Base-by-base conservation (phyloP, 1,140 invertebrate genomes). In the Limonius californicus region DNA sequence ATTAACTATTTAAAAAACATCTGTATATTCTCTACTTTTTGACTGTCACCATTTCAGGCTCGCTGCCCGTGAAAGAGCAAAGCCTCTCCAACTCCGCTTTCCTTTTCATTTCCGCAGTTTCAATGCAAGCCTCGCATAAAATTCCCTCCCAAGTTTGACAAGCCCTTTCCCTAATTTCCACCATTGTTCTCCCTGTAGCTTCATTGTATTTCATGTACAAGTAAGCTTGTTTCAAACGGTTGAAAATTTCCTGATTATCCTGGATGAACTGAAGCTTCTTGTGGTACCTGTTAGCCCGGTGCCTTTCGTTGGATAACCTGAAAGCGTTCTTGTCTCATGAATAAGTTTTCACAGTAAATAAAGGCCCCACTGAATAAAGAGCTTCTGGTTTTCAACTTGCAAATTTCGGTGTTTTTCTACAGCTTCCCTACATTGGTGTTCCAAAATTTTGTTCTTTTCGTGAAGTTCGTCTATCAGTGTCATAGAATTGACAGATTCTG, bases 131-230 rank as follows among this genome's bases (percentile, higher is more conserved):
- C n/a, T 55, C 54, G 43, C 69, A 71, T 8, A 69, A 53, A 54
- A 67, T 61, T 20, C 68, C 69, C 20, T 65, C 54, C 67, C 68
- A 69, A n/a, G 69, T 71, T 58, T 72, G 70, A 16, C 61, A 15
- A 32, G 59, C 56, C 55, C 65, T 69, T 56, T 72, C 69, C 32
- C 61, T 21, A 35, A 72, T 68, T 64, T 70, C 68, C 14, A 67
- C 62, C 65, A 70, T 64, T 62, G 65, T 69, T 50, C 61, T 58
- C n/a, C 62, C 65, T 15, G 65, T 54, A n/a, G 70, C 59, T 64
- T 72, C 67, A 55, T 72, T 72, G 43, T 71, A 71, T 58, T 71
- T 71, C 68, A 70, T 68, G 27, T 65, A 65, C 7, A 70, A 63
- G 21, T 72, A 72, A 11, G 68, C 70, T 19, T 72, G 65, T 65